These are phyloP conservation scores for Cephus pulcher DNA, from an alignment of 2,888 invertebrate species.

Conservation along the genomic window DNA sequence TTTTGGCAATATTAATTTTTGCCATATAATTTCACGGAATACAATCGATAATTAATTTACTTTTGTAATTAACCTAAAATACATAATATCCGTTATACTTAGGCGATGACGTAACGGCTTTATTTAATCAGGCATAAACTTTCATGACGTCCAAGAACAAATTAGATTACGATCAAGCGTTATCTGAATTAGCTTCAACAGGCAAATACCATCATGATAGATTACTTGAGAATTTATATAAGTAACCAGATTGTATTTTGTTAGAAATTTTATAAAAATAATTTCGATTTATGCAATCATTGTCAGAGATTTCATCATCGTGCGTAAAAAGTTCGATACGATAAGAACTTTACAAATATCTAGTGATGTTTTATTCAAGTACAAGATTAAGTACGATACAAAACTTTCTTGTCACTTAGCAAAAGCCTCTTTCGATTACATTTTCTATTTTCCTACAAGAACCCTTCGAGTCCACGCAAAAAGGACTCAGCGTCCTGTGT, in stretches of 20 bases:
- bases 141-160: not conserved
- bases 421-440: not conserved
- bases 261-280: not conserved
- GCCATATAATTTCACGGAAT: not conserved
- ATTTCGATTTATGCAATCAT: not conserved
- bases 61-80: not conserved
- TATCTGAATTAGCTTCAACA: not conserved
- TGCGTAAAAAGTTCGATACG: not conserved
- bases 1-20: not conserved
- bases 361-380: not conserved
- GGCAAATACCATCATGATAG: not conserved
- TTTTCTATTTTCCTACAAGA: not conserved
- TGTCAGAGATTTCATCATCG: not conserved
- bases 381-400: not conserved
- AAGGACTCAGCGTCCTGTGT: not conserved
- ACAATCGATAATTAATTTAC: not conserved
- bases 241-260: not conserved
- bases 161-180: not conserved
- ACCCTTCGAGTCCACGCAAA: not conserved
- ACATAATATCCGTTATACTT: not conserved
- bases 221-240: not conserved
- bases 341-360: not conserved
- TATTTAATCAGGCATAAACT: not conserved
- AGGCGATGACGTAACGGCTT: not conserved
- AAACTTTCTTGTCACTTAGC: not conserved